Base-by-base conservation (phyloP, 2,888 invertebrate species). In the Chesias legatella region DNA sequence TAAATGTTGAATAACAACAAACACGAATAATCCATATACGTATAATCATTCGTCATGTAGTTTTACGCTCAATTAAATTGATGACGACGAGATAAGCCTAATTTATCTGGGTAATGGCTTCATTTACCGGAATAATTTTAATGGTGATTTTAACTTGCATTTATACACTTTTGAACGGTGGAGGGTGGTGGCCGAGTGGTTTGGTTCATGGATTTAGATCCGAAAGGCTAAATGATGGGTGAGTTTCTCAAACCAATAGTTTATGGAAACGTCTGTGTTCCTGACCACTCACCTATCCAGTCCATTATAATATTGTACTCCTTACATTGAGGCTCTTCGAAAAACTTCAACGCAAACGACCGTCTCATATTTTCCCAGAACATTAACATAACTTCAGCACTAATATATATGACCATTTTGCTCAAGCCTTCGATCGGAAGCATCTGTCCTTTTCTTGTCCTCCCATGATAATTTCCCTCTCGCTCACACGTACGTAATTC, bases 41-140 rank as follows among this genome's bases (percentile, higher is more conserved):
- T n/a, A 41, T 22, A 41, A 40, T 30, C 38, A 27, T 21, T 30
- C 36, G 37, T 23, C 11, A 41, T 35, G 29, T 27, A 39, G 21
- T 48, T 48, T 51, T 45, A 48, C 51, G 54, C 37, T 27, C 48
- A 57, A 57, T 57, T 53, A 51, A 57, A 50, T 51, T 44, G 44
- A 53, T 44, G 38, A 39, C 20, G 21, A 25, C 8, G 22, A 35
- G 52, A 53, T 53, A 53, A 43, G 33, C 11, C 43, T 45, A 45
- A 44, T 49, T 49, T 38, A 53, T 50, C 26, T 32, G 23, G 9
- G 31, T 41, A 50, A 53, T 53, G 43, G 23, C 47, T 48, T 49
- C 34, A 53, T 53, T 49, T 38, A 11, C 13, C 37, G 32, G 33
- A 33, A 41, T 33, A 35, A 43, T 35, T 40, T 44, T 35, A 44